A percentile compares a stretch with the other conserved stretches of the same genome.
Evolutionary conservation across 1,140 invertebrate genomes (phyloP).

Genomic region (Tachypleus tridentatus): DNA sequence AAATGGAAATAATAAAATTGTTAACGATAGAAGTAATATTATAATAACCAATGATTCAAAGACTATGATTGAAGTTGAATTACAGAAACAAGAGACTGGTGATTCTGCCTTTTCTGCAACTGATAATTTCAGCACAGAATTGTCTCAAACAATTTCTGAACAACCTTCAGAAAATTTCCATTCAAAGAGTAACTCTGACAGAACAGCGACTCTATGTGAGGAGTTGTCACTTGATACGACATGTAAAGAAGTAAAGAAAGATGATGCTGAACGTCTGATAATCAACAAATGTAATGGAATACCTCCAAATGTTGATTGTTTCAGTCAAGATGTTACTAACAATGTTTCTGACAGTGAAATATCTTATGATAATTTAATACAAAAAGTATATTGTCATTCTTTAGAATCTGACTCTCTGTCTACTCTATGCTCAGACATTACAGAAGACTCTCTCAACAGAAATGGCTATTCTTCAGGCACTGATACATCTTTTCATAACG

Average conservation of each 20-base stretch:
- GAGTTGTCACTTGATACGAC: not conserved
- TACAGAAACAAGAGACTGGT: slow-evolving; percentile 1
- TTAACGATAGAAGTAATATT: no score
- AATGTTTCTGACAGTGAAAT: not conserved
- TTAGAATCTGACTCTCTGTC: slow-evolving; percentile 16
- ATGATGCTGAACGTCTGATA: not conserved
- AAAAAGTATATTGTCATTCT: slow-evolving; percentile 3
- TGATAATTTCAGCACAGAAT: not conserved
- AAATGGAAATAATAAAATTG: no score
- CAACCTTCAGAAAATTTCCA: no score
- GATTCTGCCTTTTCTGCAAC: slow-evolving; percentile 7
- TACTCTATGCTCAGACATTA: slow-evolving; percentile 15
- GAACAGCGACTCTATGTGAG: no score
- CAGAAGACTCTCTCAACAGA: slow-evolving; percentile 16
- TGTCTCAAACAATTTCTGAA: no score
- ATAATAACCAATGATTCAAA: no score
- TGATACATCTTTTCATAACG: slow-evolving; percentile 8
- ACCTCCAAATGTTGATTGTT: not conserved
- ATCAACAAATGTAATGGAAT: slow-evolving; percentile 1
- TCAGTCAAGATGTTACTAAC: not conserved
- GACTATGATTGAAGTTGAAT: no score
- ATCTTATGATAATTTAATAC: not conserved
- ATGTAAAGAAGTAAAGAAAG: slow-evolving; percentile 6
- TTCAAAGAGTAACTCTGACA: no score
- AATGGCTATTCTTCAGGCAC: slow-evolving; percentile 1